Evolutionary conservation across 2,797 vertebrate species (phyloP).

Genomic region (Hippocampus kuda): DNA sequence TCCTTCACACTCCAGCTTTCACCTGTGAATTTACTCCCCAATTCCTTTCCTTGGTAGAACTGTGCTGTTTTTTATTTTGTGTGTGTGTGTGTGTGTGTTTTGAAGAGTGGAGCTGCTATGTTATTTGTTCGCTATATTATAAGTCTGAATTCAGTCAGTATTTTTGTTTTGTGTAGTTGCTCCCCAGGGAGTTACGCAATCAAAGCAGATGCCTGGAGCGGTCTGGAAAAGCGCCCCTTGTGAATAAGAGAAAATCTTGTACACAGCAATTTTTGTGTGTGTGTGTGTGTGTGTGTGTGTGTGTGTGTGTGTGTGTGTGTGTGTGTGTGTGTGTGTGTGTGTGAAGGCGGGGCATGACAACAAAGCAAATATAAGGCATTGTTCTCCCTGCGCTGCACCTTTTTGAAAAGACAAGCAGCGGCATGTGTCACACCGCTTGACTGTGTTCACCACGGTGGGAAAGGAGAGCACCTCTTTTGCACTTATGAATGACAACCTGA

Average conservation of each 20-base stretch:
- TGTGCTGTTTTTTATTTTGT: slow-evolving; percentile 18
- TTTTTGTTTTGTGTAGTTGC: slow-evolving; percentile 70
- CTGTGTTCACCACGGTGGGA: slow-evolving; percentile 27
- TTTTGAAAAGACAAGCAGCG: slow-evolving; percentile 29
- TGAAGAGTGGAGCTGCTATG: slow-evolving; percentile 66
- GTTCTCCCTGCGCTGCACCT: slow-evolving; percentile 54
- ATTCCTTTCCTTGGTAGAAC: slow-evolving; percentile 67
- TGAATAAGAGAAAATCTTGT: slow-evolving; percentile 71
- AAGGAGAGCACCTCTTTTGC: slow-evolving; percentile 28
- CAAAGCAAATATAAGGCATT: slow-evolving; percentile 70
- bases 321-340: slow-evolving; percentile 61
- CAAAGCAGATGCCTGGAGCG: slow-evolving; percentile 71
- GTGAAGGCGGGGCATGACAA: slow-evolving; percentile 60
- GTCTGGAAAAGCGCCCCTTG: slow-evolving; percentile 68
- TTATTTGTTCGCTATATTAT: slow-evolving; percentile 73
- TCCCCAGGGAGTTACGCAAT: slow-evolving; percentile 69
- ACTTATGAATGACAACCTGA: neutral
- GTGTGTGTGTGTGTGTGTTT: slow-evolving; percentile 31
- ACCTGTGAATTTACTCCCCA: slow-evolving; percentile 67
- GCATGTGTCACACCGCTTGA: slow-evolving; percentile 46
- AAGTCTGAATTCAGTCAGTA: slow-evolving; percentile 72
- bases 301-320: slow-evolving; percentile 66
- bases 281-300: slow-evolving; percentile 31
- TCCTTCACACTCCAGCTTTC: slow-evolving; percentile 56
- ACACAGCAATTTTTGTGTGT: slow-evolving; percentile 60